These are phyloP conservation scores for Plutella xylostella DNA, from an alignment of 2,888 invertebrate species.

Conservation along the genomic window DNA sequence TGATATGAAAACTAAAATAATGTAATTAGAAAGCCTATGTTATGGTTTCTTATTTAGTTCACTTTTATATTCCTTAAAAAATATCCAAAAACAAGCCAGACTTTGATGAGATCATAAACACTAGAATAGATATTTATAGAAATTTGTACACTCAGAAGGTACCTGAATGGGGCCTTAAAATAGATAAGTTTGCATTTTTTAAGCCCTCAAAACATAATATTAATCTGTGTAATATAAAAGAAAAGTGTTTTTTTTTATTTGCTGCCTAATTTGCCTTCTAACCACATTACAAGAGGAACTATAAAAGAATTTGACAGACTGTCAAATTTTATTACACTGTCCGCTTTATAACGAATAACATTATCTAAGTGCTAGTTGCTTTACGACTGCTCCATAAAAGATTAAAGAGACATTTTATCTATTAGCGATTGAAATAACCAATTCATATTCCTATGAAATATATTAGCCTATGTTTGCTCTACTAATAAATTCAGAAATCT, in stretches of 20 bases:
- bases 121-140: too few species aligned
- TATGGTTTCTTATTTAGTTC: too few species aligned
- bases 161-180: too few species aligned
- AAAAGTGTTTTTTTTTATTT: not conserved
- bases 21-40: too few species aligned
- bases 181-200: not conserved
- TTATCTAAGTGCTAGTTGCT: constrained; percentile 37
- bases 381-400: constrained; percentile 60
- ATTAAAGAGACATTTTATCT: constrained; percentile 51
- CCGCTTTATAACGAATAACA: constrained; percentile 28
- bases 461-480: constrained; percentile 41
- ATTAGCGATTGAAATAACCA: constrained; percentile 48
- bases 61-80: too few species aligned
- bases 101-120: too few species aligned
- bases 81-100: too few species aligned
- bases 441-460: constrained; percentile 59
- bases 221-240: not conserved
- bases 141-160: too few species aligned
- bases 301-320: constrained; percentile 30
- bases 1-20: too few species aligned
- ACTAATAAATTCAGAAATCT: constrained; percentile 46
- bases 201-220: not conserved
- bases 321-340: constrained; percentile 53
- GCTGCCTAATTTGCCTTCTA: not conserved
- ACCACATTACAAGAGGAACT: not conserved